Base-by-base conservation (phyloP, 2,888 invertebrate species). In the Masnerella sp. region DNA sequence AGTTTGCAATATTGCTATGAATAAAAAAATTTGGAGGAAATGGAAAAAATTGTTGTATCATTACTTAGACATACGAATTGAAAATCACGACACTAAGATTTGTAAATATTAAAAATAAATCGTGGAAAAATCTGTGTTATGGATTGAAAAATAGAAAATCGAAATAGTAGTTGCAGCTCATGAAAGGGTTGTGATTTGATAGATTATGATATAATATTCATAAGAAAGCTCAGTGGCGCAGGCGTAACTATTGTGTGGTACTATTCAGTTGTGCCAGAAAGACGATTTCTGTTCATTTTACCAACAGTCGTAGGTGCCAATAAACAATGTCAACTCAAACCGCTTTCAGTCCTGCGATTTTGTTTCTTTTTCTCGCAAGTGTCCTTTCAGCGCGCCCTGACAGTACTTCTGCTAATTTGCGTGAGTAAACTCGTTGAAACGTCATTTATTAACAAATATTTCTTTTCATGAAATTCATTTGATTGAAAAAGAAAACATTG, bases 161-260 rank as follows among this genome's bases (percentile, higher is more conserved):
- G 43, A 9, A 14, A 12, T 15, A 42, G 22, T 43, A 9, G 38
- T 68, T 51, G 38, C 28, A 25, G 51, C 80, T 77, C 75, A 75
- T 77, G 59, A 79, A 79, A 79, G 78, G 80, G 79, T 77, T 77
- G 79, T 75, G 79, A 81, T 84, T 84, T 82, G 82, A 84, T 80
- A 76, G 81, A 75, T 9, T 4, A 9, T 51, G 65, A 80, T 84
- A 73, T 74, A 85, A 84, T 82, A 85, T 86, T 84, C 74, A 86
- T 82, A 79, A 77, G 76, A 76, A 69, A 65, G 64, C 64, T 64
- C 72, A 45, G 68, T 61, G 54, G 82, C 82, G 81, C 83, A 81
- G 79, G 82, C 84, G 84, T 81, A 68, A 76, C 69, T 72, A 76
- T 67, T 72, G 69, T 61, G 38, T 58, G 22, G 42, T 30, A 45